Evolutionary conservation across 2,888 invertebrate species (phyloP).

Genomic region (Campoletis raptor): DNA sequence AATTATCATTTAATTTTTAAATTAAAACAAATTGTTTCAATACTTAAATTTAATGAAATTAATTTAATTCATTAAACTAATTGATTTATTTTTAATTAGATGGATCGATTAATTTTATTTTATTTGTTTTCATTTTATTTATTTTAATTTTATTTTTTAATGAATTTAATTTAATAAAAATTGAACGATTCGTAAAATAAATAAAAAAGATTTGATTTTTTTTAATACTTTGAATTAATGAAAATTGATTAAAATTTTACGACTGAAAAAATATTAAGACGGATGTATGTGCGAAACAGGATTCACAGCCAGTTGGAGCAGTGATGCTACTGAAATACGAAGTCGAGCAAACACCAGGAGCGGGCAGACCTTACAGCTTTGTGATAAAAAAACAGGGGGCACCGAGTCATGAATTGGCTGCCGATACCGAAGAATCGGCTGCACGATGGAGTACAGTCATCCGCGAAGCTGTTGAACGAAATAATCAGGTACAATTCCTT

Average conservation of each 20-base stretch:
- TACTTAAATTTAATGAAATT: no score
- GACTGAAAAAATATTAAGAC: not conserved
- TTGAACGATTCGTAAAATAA: no score
- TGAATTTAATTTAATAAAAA: no score
- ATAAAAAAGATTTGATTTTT: no score
- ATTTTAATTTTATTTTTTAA: no score
- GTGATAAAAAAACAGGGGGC: constrained; percentile 90
- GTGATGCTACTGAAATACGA: constrained; percentile 94
- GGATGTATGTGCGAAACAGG: constrained; percentile 85
- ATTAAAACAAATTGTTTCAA: not conserved
- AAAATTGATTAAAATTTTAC: not conserved
- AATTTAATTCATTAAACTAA: no score
- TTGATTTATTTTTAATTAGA: no score
- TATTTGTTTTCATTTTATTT: no score
- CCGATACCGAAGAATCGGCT: constrained; percentile 90
- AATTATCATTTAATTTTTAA: not conserved
- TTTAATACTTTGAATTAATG: no score
- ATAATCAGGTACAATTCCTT: constrained; percentile 87
- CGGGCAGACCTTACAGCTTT: constrained; percentile 89
- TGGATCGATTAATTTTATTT: no score
- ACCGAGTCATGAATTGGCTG: constrained; percentile 91
- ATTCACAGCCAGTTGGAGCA: constrained; percentile 95
- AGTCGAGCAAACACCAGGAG: constrained; percentile 88
- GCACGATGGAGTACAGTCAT: constrained; percentile 92
- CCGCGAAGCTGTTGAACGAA: constrained; percentile 91